Evolutionary conservation across 1,140 invertebrate genomes (phyloP), one percentile per base, ranked within the genome.

Genomic region (Pogonus chalceus): DNA sequence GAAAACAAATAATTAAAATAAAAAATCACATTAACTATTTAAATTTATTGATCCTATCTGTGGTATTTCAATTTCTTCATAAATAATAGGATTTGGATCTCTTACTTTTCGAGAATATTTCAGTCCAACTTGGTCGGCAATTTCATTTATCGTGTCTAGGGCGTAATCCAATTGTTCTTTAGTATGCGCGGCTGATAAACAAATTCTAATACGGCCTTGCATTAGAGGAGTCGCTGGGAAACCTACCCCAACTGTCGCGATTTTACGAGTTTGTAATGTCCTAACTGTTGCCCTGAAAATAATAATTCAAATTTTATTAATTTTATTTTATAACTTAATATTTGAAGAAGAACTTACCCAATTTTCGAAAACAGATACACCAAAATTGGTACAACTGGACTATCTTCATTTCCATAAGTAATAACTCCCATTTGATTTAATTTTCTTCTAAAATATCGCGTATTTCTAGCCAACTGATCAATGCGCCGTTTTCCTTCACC

Each of bases 161-260:
- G 87, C 92, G 66, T 85, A 80, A 75, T 99, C 96, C 51, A 99
- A 75, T 79, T 96, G 93, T 75, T 93, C 87, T 72, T 94, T 92
- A 20, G 92, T 93, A 70, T 99, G 96, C 20, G 90, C 85, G 37
- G 96, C 95, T 23, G 93, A 97, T 35, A 99, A 72, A 69, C 96
- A 99, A 73, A 99, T 96, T 60, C 96, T 74, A 57, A 94, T 94
- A 65, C 96, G 81, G 20, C 91, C 90, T 73, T 91, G 85, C 76
- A 92, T 88, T 51, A 99, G 80, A 39, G 92, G 89, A n/a, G 96
- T 98, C 23, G 96, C 96, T 51, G 97, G 96, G 75, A 96, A 99
- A 53, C 94, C 94, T 53, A 98, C 96, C 53, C 96, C 94, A 2
- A 98, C 96, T 10, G 85, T 84, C 20, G 94, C 96, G 53, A 99